Evolutionary conservation across 2,797 vertebrate genomes (phyloP).

Genomic region (Clarias fuscus): DNA sequence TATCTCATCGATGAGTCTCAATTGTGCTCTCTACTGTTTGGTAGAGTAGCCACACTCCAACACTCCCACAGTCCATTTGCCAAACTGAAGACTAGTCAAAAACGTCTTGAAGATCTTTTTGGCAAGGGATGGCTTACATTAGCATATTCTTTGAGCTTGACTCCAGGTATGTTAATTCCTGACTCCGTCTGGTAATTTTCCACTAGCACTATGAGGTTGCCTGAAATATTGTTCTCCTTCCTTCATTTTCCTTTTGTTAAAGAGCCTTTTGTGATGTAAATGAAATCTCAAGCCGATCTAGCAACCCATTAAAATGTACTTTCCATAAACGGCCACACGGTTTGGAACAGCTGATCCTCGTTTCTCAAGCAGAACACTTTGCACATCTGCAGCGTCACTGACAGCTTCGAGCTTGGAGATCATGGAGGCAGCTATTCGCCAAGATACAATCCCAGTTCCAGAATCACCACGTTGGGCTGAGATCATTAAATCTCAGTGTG

Average conservation of each 20-base stretch:
- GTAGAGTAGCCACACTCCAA: no score
- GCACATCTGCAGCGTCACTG: slow-evolving; percentile 42
- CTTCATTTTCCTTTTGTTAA: neutral
- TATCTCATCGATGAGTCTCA: no score
- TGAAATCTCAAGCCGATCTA: slow-evolving; percentile 1
- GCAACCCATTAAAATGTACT: neutral
- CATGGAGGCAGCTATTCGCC: neutral
- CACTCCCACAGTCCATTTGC: no score
- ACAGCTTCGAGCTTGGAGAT: slow-evolving; percentile 28
- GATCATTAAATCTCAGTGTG: slow-evolving; percentile 9
- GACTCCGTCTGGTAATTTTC: no score
- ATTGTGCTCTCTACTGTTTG: no score
- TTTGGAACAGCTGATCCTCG: no score
- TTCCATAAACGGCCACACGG: no score
- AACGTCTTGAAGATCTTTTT: no score
- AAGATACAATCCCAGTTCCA: neutral
- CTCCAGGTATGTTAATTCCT: no score
- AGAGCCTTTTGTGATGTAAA: slow-evolving; percentile 3
- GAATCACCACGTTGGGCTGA: neutral
- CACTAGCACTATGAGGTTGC: neutral
- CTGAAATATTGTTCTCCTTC: neutral
- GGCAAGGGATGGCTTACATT: no score
- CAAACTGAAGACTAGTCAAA: no score
- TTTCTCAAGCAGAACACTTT: slow-evolving; percentile 20
- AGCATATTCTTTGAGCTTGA: no score